phyloP scores from a whole-genome alignment of 2,113 vertebrate species.

The Paralichthys olivaceus region DNA sequence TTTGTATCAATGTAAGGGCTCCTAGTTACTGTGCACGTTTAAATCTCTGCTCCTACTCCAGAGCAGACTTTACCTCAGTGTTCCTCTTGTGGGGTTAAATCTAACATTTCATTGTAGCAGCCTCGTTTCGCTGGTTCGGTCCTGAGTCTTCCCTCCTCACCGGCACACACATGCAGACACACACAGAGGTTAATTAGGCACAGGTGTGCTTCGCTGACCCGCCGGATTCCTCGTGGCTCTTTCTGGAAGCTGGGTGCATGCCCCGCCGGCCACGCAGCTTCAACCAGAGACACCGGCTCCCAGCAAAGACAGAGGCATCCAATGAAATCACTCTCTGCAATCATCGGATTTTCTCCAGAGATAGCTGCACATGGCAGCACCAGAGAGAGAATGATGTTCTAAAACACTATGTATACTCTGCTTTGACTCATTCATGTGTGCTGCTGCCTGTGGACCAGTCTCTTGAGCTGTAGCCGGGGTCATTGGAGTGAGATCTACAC shows the following conservation, averaged over 20 bases:
- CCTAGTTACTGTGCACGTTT: background rate
- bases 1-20: background rate
- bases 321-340: slow-evolving; percentile 53
- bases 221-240: slow-evolving; percentile 57
- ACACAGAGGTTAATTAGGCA: slow-evolving; percentile 64
- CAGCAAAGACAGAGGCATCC: slow-evolving; percentile 41
- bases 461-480: background rate
- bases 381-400: slow-evolving; percentile 30
- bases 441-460: slow-evolving; percentile 6
- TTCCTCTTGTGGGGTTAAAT: background rate
- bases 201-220: slow-evolving; percentile 65
- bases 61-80: background rate
- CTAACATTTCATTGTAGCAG: slow-evolving; percentile 2
- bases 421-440: slow-evolving; percentile 25
- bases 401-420: slow-evolving; percentile 29
- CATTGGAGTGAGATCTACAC: slow-evolving; percentile 17
- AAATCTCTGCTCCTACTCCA: background rate
- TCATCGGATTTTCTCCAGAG: slow-evolving; percentile 45
- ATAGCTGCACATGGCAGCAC: slow-evolving; percentile 20
- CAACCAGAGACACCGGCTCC: slow-evolving; percentile 53
- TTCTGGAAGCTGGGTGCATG: slow-evolving; percentile 27
- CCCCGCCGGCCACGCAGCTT: slow-evolving; percentile 39
- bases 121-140: slow-evolving; percentile 2
- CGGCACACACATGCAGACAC: slow-evolving; percentile 11
- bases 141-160: slow-evolving; percentile 12